These are phyloP conservation scores for Microctenopoma steveboyesi DNA, from an alignment of 2,797 vertebrate genomes.

Conservation along the genomic window DNA sequence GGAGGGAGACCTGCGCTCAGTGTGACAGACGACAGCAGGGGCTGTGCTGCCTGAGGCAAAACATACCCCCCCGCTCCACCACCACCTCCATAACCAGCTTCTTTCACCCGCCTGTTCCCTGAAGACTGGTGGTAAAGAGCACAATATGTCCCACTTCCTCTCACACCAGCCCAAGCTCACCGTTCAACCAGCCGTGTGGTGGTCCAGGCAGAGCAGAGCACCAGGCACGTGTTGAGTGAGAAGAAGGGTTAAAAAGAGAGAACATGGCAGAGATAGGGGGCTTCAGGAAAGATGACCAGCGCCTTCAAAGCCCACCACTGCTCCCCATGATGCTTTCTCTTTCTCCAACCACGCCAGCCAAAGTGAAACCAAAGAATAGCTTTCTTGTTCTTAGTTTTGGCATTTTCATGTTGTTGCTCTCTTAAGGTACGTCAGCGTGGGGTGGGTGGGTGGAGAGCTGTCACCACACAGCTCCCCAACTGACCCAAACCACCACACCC, in stretches of 20 bases:
- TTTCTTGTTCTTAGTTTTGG: conserved; percentile 45
- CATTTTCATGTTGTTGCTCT: conserved; percentile 35
- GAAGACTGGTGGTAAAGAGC: conserved; percentile 70
- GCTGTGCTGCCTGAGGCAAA: conserved; percentile 64
- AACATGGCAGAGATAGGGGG: conserved; percentile 23
- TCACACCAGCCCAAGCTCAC: conserved; percentile 44
- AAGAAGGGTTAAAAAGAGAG: conserved; percentile 43
- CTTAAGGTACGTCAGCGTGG: conserved; percentile 27
- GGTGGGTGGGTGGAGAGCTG: conserved; percentile 17
- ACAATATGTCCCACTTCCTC: conserved; percentile 56
- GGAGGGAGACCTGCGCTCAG: conserved; percentile 55
- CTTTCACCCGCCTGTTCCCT: conserved; percentile 47
- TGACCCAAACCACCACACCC: conserved; percentile 37
- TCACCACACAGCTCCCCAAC: conserved; percentile 32
- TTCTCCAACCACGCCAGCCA: conserved; percentile 30
- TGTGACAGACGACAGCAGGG: conserved; percentile 73
- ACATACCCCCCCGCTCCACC: conserved; percentile 27
- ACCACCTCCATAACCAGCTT: conserved; percentile 50
- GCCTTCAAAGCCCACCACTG: conserved; percentile 32
- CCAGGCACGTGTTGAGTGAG: conserved; percentile 42
- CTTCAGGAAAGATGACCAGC: conserved; percentile 11
- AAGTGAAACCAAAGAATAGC: conserved; percentile 50
- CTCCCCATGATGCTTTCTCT: conserved; percentile 32
- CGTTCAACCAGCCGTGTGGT: conserved; percentile 30
- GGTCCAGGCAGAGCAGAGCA: conserved; percentile 49